Evolutionary conservation across 2,113 vertebrate species (phyloP).

Genomic region (Channa maculata): DNA sequence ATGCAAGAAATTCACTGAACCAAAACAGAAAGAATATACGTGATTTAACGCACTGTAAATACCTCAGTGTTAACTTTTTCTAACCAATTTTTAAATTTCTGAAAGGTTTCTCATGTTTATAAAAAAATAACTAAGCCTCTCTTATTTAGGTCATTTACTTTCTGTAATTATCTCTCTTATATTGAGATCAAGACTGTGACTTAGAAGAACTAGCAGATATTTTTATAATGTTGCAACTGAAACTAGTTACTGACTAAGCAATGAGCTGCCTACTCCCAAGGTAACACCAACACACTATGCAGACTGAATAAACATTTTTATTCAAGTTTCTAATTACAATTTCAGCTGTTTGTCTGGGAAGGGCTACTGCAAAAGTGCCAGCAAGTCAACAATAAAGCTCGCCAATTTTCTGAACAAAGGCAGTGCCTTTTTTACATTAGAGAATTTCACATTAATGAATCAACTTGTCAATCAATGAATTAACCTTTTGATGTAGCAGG

Average conservation of each 20-base stretch:
- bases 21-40: conserved; percentile 6
- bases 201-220: background rate
- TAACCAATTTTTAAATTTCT: background rate
- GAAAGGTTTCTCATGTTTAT: no score
- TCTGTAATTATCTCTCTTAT: background rate
- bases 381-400: conserved; percentile 3
- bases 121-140: no score
- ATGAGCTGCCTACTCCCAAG: conserved; percentile 26
- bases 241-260: conserved; percentile 1
- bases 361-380: background rate
- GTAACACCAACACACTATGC: conserved; percentile 11
- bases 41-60: background rate
- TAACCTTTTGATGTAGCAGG: background rate
- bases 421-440: background rate
- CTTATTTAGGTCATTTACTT: no score
- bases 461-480: no score
- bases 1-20: background rate
- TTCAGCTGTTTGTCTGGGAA: conserved; percentile 11
- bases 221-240: conserved; percentile 16
- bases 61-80: background rate
- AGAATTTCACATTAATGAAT: background rate
- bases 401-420: conserved; percentile 1
- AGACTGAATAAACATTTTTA: conserved; percentile 37
- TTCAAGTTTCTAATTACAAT: conserved; percentile 14
- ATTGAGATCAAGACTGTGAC: conserved; percentile 11